Conservation (phyloP, 2,797 vertebrate genomes). For the Coregonus sp. region DNA sequence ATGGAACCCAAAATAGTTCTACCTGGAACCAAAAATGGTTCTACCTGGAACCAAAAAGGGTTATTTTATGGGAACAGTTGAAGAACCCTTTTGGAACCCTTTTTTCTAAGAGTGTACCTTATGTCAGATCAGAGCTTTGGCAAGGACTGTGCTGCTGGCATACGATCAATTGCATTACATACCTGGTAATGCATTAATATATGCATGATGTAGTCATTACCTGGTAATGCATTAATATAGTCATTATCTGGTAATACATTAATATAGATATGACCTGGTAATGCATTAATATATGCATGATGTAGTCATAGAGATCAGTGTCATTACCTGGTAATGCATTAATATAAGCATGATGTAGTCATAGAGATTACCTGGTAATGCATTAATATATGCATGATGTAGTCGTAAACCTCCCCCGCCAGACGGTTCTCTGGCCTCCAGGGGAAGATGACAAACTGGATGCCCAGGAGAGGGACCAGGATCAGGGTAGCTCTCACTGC, state of each 20-base stretch:
- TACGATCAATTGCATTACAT: constrained; percentile 29
- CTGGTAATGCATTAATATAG: constrained; percentile 89
- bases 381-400: constrained; percentile 95
- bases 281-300: constrained; percentile 40
- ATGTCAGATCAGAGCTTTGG: neutral
- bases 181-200: constrained; percentile 85
- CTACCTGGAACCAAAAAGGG: too few relatives aligned
- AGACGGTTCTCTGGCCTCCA: constrained; percentile 94
- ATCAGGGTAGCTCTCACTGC: constrained; percentile 95
- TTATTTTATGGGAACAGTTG: too few relatives aligned
- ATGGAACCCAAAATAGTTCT: too few relatives aligned
- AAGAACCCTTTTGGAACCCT: too few relatives aligned
- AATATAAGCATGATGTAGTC: constrained; percentile 97
- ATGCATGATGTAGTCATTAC: constrained; percentile 33
- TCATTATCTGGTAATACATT: constrained; percentile 87
- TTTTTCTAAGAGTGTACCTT: too few relatives aligned
- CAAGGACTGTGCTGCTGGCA: neutral
- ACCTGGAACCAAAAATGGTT: too few relatives aligned
- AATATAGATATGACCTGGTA: constrained; percentile 87
- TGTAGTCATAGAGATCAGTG: too few relatives aligned
- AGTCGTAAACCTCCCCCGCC: constrained; percentile 93
- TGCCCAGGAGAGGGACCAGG: constrained; percentile 93
- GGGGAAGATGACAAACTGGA: constrained; percentile 95
- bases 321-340: constrained; percentile 91
- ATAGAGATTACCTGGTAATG: constrained; percentile 91